These are phyloP conservation scores for Sphenopsis melanotis DNA, from an alignment of 2,797 vertebrate species.

Conservation along the genomic window DNA sequence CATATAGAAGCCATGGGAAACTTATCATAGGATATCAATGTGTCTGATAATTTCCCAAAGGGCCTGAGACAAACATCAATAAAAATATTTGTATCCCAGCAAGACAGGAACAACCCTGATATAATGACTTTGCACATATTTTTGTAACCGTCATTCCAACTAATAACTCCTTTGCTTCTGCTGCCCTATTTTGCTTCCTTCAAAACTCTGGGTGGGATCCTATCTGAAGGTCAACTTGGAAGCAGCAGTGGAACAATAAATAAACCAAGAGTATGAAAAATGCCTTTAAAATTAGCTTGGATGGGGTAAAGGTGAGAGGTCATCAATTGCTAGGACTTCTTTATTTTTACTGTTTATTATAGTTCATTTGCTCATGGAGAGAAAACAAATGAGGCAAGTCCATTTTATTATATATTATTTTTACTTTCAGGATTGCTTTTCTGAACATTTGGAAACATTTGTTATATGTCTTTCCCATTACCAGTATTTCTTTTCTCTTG, in stretches of 20 bases:
- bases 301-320: background rate
- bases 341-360: constrained; percentile 13
- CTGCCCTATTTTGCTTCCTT: background rate
- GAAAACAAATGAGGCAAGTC: constrained; percentile 33
- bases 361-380: background rate
- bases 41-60: background rate
- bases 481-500: background rate
- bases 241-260: constrained; percentile 43
- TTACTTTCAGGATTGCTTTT: background rate
- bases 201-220: background rate
- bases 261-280: constrained; percentile 17
- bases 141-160: background rate
- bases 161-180: background rate
- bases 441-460: background rate
- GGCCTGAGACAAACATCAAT: background rate
- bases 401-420: background rate
- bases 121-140: background rate
- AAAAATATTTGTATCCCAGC: background rate
- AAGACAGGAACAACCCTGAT: background rate
- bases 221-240: constrained; percentile 11
- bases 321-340: background rate
- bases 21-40: background rate
- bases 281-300: background rate
- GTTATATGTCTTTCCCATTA: background rate
- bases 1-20: background rate